phyloP scores from a whole-genome alignment of 2,113 vertebrate genomes.

The Rattus rattus region DNA sequence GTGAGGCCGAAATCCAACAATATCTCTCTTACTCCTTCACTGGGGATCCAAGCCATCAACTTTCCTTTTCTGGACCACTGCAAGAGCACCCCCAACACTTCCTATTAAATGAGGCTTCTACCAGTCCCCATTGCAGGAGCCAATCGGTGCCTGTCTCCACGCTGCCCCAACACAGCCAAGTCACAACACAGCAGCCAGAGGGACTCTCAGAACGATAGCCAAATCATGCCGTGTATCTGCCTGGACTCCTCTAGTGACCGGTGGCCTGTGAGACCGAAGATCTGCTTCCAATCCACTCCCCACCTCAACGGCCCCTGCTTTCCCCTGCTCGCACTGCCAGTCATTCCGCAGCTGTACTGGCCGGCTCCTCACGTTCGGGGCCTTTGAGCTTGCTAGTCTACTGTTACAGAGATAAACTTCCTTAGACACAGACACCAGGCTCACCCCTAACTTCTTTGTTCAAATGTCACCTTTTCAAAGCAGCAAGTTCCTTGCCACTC shows the following conservation, averaged over 20 bases:
- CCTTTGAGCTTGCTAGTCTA: not conserved
- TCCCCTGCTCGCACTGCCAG: not conserved
- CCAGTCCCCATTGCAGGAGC: not conserved
- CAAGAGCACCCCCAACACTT: not conserved
- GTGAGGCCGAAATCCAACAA: not conserved
- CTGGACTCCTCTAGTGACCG: not conserved
- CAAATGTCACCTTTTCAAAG: conserved; percentile 13
- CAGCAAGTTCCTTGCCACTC: not conserved
- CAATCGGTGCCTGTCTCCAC: not conserved
- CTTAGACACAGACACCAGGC: not conserved
- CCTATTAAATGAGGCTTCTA: no score
- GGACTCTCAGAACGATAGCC: not conserved
- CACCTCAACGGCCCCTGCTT: not conserved
- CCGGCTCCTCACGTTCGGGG: not conserved
- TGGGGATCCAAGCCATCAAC: not conserved
- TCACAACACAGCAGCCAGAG: conserved; percentile 19
- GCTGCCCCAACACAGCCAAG: not conserved
- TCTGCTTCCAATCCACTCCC: not conserved
- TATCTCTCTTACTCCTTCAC: not conserved
- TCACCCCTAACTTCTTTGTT: conserved; percentile 34
- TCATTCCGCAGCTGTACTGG: not conserved
- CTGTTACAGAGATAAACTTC: not conserved
- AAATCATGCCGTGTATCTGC: not conserved
- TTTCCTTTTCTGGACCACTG: not conserved
- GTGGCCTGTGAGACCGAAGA: not conserved